Conservation (phyloP, 2,113 vertebrate genomes). For the Lophura nycthemera region DNA sequence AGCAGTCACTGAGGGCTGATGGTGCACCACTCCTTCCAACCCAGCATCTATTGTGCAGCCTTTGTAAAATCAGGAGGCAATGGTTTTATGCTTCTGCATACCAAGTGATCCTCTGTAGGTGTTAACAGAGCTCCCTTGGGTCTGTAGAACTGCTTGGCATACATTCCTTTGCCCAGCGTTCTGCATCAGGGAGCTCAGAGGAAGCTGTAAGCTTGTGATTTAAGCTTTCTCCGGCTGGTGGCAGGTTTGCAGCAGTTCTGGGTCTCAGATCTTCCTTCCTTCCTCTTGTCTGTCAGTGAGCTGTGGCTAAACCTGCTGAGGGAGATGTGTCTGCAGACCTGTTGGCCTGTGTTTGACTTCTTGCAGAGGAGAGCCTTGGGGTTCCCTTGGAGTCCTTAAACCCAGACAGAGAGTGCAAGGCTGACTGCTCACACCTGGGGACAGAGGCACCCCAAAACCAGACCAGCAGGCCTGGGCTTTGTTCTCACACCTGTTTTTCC, state of each 20-base stretch:
- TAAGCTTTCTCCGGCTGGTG: slow-evolving; percentile 26
- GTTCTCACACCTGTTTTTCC: neutral
- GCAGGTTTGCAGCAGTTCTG: slow-evolving; percentile 5
- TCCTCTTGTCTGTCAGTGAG: neutral
- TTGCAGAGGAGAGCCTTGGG: neutral
- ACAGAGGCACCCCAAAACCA: neutral
- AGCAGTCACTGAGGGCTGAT: neutral
- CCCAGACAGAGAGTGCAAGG: slow-evolving; percentile 13
- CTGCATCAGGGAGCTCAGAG: neutral
- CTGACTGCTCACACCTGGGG: neutral
- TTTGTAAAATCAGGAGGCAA: neutral
- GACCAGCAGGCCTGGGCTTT: neutral
- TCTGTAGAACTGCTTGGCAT: neutral
- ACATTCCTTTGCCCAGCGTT: neutral
- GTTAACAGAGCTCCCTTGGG: neutral
- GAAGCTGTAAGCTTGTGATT: accelerated
- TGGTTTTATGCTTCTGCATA: neutral
- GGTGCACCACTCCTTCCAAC: neutral
- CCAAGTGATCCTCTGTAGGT: neutral
- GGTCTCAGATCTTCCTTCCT: neutral
- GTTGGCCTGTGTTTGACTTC: neutral
- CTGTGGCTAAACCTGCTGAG: neutral
- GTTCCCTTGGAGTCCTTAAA: neutral
- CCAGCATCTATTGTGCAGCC: accelerated
- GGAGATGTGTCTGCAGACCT: neutral